These are phyloP conservation scores for Drosophila prolongata DNA, from an alignment of 2,888 invertebrate species.

Conservation along the genomic window DNA sequence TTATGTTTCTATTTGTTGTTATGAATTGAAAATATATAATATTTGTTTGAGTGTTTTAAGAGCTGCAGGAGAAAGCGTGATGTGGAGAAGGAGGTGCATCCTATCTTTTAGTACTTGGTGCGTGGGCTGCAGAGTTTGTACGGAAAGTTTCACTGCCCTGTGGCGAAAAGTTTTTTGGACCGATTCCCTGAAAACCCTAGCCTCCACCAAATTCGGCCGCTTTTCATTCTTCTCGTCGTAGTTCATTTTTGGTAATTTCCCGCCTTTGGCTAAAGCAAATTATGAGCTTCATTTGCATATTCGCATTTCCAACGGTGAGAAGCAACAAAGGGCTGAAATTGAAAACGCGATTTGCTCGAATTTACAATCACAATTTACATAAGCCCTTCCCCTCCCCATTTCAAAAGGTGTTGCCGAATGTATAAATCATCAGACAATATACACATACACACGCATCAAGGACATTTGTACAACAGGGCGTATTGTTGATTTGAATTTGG, in stretches of 20 bases:
- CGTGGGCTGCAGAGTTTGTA: conserved; percentile 1
- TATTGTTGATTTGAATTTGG: conserved; percentile 25
- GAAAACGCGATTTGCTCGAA: conserved; percentile 57
- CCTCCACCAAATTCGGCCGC: background rate
- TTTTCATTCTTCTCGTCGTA: conserved; percentile 12
- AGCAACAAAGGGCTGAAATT: conserved; percentile 49
- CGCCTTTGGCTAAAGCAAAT: conserved; percentile 48
- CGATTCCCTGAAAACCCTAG: background rate
- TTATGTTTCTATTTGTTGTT: too few species aligned
- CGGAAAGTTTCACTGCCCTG: conserved; percentile 18
- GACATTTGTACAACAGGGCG: conserved; percentile 22
- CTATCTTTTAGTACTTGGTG: conserved; percentile 38
- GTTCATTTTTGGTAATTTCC: conserved; percentile 50
- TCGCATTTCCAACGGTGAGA: conserved; percentile 31
- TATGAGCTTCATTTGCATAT: conserved; percentile 66
- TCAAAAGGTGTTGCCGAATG: conserved; percentile 58
- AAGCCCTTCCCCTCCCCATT: conserved; percentile 46
- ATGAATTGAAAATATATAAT: too few species aligned
- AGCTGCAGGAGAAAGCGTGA: background rate
- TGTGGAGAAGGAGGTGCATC: conserved; percentile 1
- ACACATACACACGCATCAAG: conserved; percentile 4
- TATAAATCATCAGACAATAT: conserved; percentile 58
- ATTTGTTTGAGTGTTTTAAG: background rate
- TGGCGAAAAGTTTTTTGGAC: conserved; percentile 35
- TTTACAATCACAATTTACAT: conserved; percentile 54